phyloP scores from a whole-genome alignment of 2,888 invertebrate species.

The Osmoderma eremita region DNA sequence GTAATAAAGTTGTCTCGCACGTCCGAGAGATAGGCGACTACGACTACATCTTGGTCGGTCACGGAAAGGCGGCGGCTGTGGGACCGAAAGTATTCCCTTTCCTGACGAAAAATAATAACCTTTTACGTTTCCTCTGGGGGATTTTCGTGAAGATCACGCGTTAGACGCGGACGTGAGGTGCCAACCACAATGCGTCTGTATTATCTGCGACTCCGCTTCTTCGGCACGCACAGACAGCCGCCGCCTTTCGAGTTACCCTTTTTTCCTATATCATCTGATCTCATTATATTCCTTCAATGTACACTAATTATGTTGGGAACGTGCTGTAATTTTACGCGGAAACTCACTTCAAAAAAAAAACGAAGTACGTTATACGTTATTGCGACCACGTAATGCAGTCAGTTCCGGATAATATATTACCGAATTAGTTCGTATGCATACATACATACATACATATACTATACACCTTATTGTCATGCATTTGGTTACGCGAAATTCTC shows the following conservation, averaged over 20 bases:
- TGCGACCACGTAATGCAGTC: no score
- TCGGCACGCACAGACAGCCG: neutral
- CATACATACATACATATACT: no score
- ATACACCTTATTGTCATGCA: no score
- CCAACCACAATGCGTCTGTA: conserved; percentile 50
- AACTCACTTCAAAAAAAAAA: no score
- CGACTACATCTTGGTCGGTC: conserved; percentile 23
- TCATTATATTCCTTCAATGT: no score
- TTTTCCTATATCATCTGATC: neutral
- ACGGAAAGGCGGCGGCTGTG: conserved; percentile 1
- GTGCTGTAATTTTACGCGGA: no score
- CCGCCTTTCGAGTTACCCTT: neutral
- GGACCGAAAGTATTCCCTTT: conserved; percentile 46
- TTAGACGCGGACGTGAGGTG: conserved; percentile 54
- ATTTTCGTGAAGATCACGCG: conserved; percentile 53
- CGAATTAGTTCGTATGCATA: no score
- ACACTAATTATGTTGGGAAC: no score
- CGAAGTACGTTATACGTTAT: no score
- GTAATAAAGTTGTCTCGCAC: conserved; percentile 38
- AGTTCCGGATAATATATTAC: no score
- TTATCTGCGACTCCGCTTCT: conserved; percentile 30
- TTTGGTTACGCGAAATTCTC: no score
- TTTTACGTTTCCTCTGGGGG: conserved; percentile 54
- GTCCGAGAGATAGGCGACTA: conserved; percentile 23
- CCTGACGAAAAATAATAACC: conserved; percentile 56